Base-by-base conservation (phyloP, 2,888 invertebrate species). In the Calameuta idolon region DNA sequence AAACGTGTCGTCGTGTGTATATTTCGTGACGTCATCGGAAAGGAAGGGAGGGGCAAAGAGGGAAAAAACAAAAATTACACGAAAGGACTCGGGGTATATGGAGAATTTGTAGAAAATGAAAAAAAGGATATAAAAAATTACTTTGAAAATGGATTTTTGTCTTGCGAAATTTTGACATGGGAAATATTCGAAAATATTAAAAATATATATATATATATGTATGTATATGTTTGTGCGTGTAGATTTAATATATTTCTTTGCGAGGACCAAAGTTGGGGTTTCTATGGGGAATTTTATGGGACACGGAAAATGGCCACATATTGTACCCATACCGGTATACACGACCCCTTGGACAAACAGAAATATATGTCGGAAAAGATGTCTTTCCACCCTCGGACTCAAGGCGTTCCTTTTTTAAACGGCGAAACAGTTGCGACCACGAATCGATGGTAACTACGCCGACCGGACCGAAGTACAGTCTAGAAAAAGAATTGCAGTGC, bases 361-460 rank as follows among this genome's bases (percentile, higher is more conserved):
- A 88, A 89, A 89, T 89, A 87, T 89, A 89, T 87, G 89, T 87
- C 85, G 85, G 86, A 85, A 87, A 88, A 89, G 90, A 89, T 89
- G 90, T 90, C 86, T 89, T 88, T 87, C 85, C 87, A 85, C 84
- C 85, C 85, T 77, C 81, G 83, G 85, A 87, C 86, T 87, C 84
- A 85, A 84, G 85, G 88, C 87, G 86, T 89, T 89, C 84, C 87
- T 91, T 90, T 91, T 90, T 90, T 90, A 87, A 90, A 89, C 89
- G 88, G 83, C 87, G 90, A 89, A 90, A 90, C 91, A 90, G 90
- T 90, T 90, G 90, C 90, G 90, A 85, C 90, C 90, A 91, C 91
- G 89, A 91, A 91, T 91, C 91, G 91, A 91, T 91, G 91, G 90
- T 90, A 90, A 91, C 91, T 90, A 89, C 90, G 88, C 86, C 86